Evolutionary conservation across 1,140 invertebrate species (phyloP).

Genomic region (Uloborus diversus): DNA sequence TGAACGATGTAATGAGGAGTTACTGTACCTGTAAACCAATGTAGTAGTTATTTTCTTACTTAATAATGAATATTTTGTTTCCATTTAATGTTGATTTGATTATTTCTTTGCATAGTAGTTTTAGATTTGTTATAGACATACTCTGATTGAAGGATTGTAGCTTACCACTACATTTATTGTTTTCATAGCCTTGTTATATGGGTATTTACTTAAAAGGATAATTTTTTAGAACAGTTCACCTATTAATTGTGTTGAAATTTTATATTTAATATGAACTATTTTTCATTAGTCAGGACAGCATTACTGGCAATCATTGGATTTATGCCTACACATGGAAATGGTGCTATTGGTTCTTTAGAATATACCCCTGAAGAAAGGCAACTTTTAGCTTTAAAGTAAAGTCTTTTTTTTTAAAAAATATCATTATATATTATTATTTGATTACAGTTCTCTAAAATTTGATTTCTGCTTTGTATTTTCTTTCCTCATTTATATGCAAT

Average conservation of each 20-base stretch:
- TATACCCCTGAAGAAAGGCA: slow-evolving; percentile 85
- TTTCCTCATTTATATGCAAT: too few relatives aligned
- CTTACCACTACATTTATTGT: too few relatives aligned
- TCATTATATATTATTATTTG: slow-evolving; percentile 20
- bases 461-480: background rate
- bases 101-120: too few relatives aligned
- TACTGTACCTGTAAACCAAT: too few relatives aligned
- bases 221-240: background rate
- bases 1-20: too few relatives aligned
- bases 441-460: background rate
- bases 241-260: slow-evolving; percentile 26
- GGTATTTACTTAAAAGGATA: background rate
- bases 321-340: slow-evolving; percentile 88
- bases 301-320: slow-evolving; percentile 92
- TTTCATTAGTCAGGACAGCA: slow-evolving; percentile 87
- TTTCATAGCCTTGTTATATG: too few relatives aligned
- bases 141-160: too few relatives aligned
- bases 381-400: slow-evolving; percentile 79
- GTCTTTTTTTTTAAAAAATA: background rate
- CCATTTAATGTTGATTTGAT: too few relatives aligned
- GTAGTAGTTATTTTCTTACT: too few relatives aligned
- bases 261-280: too few relatives aligned
- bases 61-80: too few relatives aligned
- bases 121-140: too few relatives aligned
- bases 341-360: slow-evolving; percentile 90